Conservation (phyloP, 2,113 vertebrate species). For the Arenaria interpres region DNA sequence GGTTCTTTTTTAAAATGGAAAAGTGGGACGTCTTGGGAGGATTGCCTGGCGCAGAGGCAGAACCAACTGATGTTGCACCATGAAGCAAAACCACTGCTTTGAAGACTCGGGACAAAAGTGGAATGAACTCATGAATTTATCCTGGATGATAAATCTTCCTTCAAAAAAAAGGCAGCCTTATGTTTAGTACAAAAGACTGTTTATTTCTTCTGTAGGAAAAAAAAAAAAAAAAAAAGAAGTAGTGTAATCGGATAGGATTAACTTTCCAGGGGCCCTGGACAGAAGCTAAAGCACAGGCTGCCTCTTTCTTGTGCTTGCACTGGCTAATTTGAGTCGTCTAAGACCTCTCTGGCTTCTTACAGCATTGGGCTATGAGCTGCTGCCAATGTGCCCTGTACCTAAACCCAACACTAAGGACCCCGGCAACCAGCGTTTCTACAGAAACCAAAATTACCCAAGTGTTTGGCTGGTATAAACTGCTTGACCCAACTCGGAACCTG, state of each 20-base stretch:
- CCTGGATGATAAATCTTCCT: slow-evolving; percentile 41
- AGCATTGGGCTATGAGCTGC: neutral
- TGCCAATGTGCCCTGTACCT: neutral
- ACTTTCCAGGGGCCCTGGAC: slow-evolving; percentile 43
- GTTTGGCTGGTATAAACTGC: neutral
- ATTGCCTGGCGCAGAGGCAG: neutral
- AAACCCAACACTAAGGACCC: neutral
- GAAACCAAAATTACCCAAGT: neutral
- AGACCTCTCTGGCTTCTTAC: neutral
- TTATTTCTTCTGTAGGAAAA: slow-evolving; percentile 15
- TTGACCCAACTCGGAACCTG: neutral
- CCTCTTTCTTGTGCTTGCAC: neutral
- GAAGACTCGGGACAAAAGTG: neutral
- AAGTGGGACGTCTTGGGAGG: neutral
- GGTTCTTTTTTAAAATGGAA: neutral
- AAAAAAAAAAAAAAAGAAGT: neutral
- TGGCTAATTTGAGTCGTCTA: neutral
- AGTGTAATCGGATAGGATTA: slow-evolving; percentile 51
- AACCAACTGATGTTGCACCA: neutral
- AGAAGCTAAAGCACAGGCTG: neutral
- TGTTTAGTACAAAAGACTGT: slow-evolving; percentile 52
- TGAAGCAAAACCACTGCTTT: neutral
- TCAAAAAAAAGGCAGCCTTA: slow-evolving; percentile 41
- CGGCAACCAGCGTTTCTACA: neutral
- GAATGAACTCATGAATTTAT: slow-evolving; percentile 31